Base-by-base conservation (phyloP, 2,888 invertebrate species). In the Lingula anatina region DNA sequence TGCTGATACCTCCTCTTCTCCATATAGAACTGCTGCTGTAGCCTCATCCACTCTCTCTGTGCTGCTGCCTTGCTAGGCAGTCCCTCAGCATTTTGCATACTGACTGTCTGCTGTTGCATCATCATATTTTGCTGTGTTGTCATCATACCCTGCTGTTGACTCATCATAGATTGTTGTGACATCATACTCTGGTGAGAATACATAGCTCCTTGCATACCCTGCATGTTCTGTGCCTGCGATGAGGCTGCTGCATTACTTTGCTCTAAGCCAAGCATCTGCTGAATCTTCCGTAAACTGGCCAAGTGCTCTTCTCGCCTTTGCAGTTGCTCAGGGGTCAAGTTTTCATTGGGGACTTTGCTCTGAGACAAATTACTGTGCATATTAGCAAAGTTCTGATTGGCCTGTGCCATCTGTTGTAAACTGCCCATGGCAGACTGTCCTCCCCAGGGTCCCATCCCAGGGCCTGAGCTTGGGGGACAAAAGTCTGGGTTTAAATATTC, bases 301-400 rank as follows among this genome's bases (percentile, higher is more conserved):
- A 96, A 80, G 68, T 93, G 90, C 69, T 91, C 91, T 78, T 94
- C 94, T 53, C 96, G 84, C 74, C 93, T 91, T 56, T 92, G 90
- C 48, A 92, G 84, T 76, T 96, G 95, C 75, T 95, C 92, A 31
- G 95, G 94, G 47, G 96, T 96, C 64, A 96, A 81, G 79, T 94
- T 93, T 79, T 95, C 95, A 79, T 76, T 69, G 5, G 73, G 71
- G 38, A 73, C 71, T 63, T 73, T 73, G 53, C 60, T 71, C 46
- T 71, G 70, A 44, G 66, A 62, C 47, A 72, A 54, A 53, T 69
- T 68, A 40, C 58, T 51, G 53, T n/a, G 26, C 40, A 25, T 36
- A 21, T 23, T 42, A 25, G 28, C 44, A 36, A 42, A 31, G 37
- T 35, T 42, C 5, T 21, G 27, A n/a, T 40, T 15, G n/a, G n/a